These are phyloP conservation scores for Crossocerus cetratus DNA, from an alignment of 2,888 invertebrate genomes.

Conservation along the genomic window DNA sequence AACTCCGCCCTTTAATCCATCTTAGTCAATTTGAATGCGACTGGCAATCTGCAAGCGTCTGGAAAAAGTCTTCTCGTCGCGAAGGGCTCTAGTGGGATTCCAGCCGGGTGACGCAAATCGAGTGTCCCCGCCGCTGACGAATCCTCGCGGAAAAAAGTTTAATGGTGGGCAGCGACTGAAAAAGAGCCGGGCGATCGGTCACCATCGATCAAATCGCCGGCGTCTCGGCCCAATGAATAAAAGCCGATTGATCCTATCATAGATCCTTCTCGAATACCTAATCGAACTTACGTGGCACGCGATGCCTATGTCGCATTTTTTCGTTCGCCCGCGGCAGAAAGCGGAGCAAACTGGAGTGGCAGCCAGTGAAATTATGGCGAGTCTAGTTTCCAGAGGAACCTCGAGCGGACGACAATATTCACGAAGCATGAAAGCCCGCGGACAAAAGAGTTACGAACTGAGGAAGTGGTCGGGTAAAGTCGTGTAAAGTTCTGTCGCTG, in stretches of 20 bases:
- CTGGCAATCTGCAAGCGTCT: constrained; percentile 23
- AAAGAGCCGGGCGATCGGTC: constrained; percentile 34
- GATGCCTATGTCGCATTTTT: neutral
- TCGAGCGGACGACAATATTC: too few species aligned
- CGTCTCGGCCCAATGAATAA: neutral
- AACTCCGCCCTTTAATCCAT: neutral
- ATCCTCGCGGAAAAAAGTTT: constrained; percentile 18
- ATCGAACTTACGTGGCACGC: neutral
- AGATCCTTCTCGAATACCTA: constrained; percentile 12
- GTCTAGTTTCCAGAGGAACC: too few species aligned
- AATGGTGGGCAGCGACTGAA: neutral
- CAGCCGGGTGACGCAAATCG: constrained; percentile 23
- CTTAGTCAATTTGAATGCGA: constrained; percentile 28
- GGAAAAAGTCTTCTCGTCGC: constrained; percentile 6
- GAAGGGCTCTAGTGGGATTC: neutral
- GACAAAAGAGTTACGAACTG: too few species aligned
- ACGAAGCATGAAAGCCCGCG: too few species aligned
- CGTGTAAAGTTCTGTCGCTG: too few species aligned
- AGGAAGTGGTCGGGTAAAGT: too few species aligned
- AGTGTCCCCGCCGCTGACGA: constrained; percentile 20
- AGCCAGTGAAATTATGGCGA: too few species aligned
- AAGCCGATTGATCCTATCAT: neutral
- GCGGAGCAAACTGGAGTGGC: neutral
- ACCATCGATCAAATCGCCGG: constrained; percentile 45
- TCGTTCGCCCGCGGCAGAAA: neutral